A percentile compares a stretch with the other conserved stretches of the same genome.
These are phyloP conservation scores for Acanthosepion esculentum DNA, from an alignment of 2,888 invertebrate genomes.

Conservation along the genomic window DNA sequence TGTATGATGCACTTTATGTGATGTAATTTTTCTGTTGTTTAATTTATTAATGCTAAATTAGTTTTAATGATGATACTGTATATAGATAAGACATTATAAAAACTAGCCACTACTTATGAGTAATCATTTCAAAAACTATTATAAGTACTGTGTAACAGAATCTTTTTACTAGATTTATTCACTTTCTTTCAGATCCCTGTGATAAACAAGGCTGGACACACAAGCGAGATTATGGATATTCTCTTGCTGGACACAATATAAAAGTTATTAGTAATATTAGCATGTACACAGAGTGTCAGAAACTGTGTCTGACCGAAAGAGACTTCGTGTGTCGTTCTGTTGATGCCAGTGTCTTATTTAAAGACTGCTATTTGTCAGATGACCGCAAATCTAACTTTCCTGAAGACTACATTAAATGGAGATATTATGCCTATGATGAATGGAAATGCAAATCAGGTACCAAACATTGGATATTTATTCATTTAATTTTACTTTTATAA, in stretches of 20 bases:
- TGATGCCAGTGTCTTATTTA: slow-evolving; percentile 52
- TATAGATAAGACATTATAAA: too few relatives aligned
- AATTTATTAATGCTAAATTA: too few relatives aligned
- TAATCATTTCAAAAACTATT: too few relatives aligned
- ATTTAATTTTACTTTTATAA: not conserved
- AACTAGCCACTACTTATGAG: too few relatives aligned
- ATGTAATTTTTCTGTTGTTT: too few relatives aligned
- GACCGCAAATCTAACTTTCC: slow-evolving; percentile 50
- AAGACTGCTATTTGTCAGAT: slow-evolving; percentile 55
- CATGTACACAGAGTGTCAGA: slow-evolving; percentile 54
- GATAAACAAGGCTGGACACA: slow-evolving; percentile 55
- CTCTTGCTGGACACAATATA: slow-evolving; percentile 52
- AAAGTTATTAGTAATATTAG: slow-evolving; percentile 50
- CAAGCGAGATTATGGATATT: slow-evolving; percentile 54
- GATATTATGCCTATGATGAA: slow-evolving; percentile 58
- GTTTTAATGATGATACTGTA: too few relatives aligned
- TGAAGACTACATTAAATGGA: slow-evolving; percentile 55
- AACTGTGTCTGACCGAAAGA: slow-evolving; percentile 57
- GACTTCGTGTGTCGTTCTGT: slow-evolving; percentile 58
- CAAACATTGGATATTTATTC: not conserved
- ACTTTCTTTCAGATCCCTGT: slow-evolving; percentile 58
- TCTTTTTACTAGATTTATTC: not conserved
- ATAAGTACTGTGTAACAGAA: too few relatives aligned
- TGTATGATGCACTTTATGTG: too few relatives aligned
- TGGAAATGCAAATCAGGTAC: slow-evolving; percentile 59